phyloP scores from a whole-genome alignment of 2,888 invertebrate species.

The Chrysopilus asiliformis region DNA sequence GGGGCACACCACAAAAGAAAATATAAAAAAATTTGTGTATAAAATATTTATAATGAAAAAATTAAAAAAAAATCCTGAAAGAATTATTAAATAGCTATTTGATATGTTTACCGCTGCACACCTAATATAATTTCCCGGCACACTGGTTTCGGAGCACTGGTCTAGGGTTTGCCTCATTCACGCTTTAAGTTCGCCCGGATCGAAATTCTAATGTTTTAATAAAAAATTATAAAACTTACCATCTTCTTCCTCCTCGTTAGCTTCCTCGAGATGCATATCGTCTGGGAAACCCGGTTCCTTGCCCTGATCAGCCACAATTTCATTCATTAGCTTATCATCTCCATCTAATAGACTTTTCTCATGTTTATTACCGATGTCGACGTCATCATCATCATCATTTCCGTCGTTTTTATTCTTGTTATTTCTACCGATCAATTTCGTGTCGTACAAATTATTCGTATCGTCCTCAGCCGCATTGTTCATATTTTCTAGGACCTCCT shows the following conservation, averaged over 20 bases:
- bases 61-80: too few species aligned
- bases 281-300: slow-evolving; percentile 30
- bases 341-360: slow-evolving; percentile 25
- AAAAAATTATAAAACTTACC: too few species aligned
- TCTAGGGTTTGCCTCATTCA: too few species aligned
- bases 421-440: slow-evolving; percentile 14
- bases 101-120: too few species aligned
- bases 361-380: slow-evolving; percentile 18
- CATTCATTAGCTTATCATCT: slow-evolving; percentile 33
- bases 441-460: slow-evolving; percentile 26
- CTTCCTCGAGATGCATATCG: slow-evolving; percentile 33
- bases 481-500: slow-evolving; percentile 14
- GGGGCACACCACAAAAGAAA: too few species aligned
- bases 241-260: slow-evolving; percentile 37
- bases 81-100: too few species aligned
- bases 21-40: too few species aligned
- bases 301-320: slow-evolving; percentile 36
- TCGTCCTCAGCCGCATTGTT: slow-evolving; percentile 29
- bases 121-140: too few species aligned
- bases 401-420: slow-evolving; percentile 16
- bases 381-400: slow-evolving; percentile 24
- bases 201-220: too few species aligned
- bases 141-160: too few species aligned
- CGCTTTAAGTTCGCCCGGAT: too few species aligned
- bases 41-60: too few species aligned